These are phyloP conservation scores for Drosophila neotestacea DNA, from an alignment of 2,888 invertebrate species.

Conservation along the genomic window DNA sequence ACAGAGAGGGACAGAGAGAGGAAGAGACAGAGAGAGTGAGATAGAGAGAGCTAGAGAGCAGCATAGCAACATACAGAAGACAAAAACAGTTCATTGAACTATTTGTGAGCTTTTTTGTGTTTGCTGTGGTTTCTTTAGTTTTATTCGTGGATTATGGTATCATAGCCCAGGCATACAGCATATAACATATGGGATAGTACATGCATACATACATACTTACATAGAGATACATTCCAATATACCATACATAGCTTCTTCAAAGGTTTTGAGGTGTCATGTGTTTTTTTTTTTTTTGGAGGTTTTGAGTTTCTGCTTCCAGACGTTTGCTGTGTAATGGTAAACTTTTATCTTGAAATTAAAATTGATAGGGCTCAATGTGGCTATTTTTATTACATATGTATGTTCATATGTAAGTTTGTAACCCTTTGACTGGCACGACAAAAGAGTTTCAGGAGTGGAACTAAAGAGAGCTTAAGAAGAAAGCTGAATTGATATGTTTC, in stretches of 20 bases:
- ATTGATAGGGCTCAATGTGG: constrained; percentile 66
- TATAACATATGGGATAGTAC: constrained; percentile 51
- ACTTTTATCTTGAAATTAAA: constrained; percentile 69
- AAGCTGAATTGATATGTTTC: constrained; percentile 21
- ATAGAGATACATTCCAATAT: background rate
- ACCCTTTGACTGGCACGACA: background rate
- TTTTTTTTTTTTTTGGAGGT: constrained; percentile 36
- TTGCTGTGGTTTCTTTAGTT: constrained; percentile 78
- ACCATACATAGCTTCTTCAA: constrained; percentile 63
- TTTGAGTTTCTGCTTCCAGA: constrained; percentile 46
- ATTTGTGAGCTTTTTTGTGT: constrained; percentile 80
- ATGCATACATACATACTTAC: constrained; percentile 14
- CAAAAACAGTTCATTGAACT: constrained; percentile 80
- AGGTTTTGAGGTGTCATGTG: constrained; percentile 66
- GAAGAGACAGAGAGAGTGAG: constrained; percentile 20
- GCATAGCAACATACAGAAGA: constrained; percentile 77
- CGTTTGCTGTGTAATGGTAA: constrained; percentile 69
- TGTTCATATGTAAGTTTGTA: background rate
- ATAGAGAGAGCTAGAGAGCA: constrained; percentile 36
- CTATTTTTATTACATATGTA: constrained; percentile 19
- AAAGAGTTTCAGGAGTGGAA: background rate
- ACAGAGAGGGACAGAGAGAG: constrained; percentile 19
- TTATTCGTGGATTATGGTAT: constrained; percentile 83
- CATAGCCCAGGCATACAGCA: constrained; percentile 65
- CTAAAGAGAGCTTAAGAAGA: constrained; percentile 29